Base-by-base conservation (phyloP, 2,888 invertebrate genomes). In the Chrysotoxum bicinctum region DNA sequence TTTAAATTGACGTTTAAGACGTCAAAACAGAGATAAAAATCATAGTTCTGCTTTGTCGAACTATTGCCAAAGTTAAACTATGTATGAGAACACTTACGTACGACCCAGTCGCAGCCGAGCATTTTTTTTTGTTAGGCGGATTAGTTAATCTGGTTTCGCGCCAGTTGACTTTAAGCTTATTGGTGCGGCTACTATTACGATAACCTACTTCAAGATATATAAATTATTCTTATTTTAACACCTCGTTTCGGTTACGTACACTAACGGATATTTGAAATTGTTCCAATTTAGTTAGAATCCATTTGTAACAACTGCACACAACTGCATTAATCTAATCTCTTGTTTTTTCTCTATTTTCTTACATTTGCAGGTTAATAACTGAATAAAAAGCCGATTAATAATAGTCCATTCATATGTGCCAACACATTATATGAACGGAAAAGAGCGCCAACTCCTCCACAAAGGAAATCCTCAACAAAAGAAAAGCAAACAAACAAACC, bases 281-380 rank as follows among this genome's bases (percentile, higher is more conserved):
- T 37, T 43, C 48, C 16, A 12, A 68, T 83, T 78, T 64, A 43
- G n/a, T 50, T 56, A 64, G 54, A 12, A 40, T 62, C 12, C 19
- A 12, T 23, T 19, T 16, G 19, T 26, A 75, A 58, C 43, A n/a
- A 62, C 10, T 54, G 16, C 58, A 19, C 26, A 14, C 23, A 43
- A 45, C n/a, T 16, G 40, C 45, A n/a, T 32, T 14, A 52, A 14
- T 62, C 52, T 83, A 52, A 54, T 19, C 26, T n/a, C n/a, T n/a
- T n/a, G n/a, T 12, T 19, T 8, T 60, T 12, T 52, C n/a, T 72
- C 37, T 37, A 43, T 32, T 35, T 35, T 12, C 43, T 50, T 10
- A 21, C 1, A 37, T 30, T 76, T 81, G 14, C 83, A 84, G 83
- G 83, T 84, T 84, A 79, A 84, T 79, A 78, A 84, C 78, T 84